phyloP scores from a whole-genome alignment of 92 coral and sea anemone genomes.

The Epizoanthus rinbou region DNA sequence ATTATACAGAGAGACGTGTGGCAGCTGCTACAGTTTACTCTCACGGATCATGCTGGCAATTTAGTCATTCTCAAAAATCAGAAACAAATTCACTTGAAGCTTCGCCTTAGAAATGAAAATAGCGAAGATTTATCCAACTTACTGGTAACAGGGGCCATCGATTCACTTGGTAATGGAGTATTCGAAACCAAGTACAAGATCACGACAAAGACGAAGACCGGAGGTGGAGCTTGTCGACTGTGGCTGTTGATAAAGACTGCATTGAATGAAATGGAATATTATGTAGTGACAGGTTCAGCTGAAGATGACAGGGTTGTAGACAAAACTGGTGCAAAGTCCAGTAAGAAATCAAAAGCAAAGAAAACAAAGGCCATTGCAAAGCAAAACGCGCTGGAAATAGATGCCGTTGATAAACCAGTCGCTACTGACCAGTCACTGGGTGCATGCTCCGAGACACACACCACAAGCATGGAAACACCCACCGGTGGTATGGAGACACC shows the following conservation, averaged over 20 bases:
- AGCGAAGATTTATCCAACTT: not conserved
- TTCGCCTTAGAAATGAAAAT: not conserved
- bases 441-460: not conserved
- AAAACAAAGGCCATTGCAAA: too few species aligned
- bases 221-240: slow-evolving; percentile 10
- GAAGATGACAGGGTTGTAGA: too few species aligned
- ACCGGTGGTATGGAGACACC: not conserved
- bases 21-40: not conserved
- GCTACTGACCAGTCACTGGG: too few species aligned
- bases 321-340: too few species aligned
- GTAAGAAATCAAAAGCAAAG: too few species aligned
- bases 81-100: not conserved
- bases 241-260: not conserved
- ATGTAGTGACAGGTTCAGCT: too few species aligned
- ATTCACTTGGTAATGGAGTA: not conserved
- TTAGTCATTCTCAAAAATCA: not conserved
- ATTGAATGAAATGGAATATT: not conserved
- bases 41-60: slow-evolving; percentile 11
- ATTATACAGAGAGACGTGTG: slow-evolving; percentile 1
- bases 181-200: slow-evolving; percentile 7
- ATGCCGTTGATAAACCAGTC: too few species aligned
- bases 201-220: not conserved
- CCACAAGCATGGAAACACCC: not conserved
- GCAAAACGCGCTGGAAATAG: too few species aligned
- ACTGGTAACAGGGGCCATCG: not conserved